phyloP scores from a whole-genome alignment of 2,888 invertebrate species.

The Dendrolimus houi region DNA sequence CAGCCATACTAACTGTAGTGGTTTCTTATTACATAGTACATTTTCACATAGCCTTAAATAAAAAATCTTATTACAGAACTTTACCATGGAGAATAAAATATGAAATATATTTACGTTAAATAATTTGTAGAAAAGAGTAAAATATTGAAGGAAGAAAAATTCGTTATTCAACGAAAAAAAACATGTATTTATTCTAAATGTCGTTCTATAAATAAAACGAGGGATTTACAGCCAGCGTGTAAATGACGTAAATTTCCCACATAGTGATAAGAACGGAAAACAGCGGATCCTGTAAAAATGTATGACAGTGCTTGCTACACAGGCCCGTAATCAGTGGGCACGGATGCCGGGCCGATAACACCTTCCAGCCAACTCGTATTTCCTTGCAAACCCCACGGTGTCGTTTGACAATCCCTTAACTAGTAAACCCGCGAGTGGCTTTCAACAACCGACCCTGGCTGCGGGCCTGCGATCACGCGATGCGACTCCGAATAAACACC shows the following conservation, averaged over 20 bases:
- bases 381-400: neutral
- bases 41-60: too few relatives aligned
- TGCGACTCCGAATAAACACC: slow-evolving; percentile 58
- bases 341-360: neutral
- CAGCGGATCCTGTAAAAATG: neutral
- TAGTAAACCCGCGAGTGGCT: neutral
- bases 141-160: neutral
- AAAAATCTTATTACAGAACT: too few relatives aligned
- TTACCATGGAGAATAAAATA: too few relatives aligned
- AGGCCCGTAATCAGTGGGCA: neutral
- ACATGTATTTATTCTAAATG: neutral
- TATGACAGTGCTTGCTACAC: neutral
- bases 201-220: neutral
- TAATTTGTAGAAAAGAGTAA: neutral
- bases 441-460: neutral
- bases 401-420: neutral
- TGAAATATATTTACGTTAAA: too few relatives aligned
- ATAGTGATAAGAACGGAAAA: slow-evolving; percentile 37
- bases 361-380: neutral
- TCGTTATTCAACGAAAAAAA: neutral
- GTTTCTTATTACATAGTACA: too few relatives aligned
- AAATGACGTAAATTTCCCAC: slow-evolving; percentile 38
- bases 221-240: slow-evolving; percentile 1
- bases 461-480: slow-evolving; percentile 45
- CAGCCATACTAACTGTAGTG: too few relatives aligned